Conservation (phyloP, 2,113 vertebrate species). For the Mohoua ochrocephala region DNA sequence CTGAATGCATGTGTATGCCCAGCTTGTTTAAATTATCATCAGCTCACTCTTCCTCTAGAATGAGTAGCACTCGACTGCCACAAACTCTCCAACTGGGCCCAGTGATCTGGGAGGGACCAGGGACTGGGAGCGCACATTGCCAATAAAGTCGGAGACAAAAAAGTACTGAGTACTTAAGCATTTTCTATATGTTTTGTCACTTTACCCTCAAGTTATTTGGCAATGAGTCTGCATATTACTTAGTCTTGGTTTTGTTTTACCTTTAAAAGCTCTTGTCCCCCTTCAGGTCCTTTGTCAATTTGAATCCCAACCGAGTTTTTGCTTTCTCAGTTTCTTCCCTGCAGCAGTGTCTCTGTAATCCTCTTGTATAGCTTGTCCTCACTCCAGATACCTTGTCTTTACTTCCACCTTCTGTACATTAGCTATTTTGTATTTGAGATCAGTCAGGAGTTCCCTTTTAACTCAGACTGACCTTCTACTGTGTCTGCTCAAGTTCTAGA, state of each 20-base stretch:
- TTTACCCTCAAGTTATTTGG: not conserved
- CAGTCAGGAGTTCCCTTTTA: rapidly evolving
- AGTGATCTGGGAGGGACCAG: not conserved
- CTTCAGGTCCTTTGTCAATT: not conserved
- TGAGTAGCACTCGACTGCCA: not conserved
- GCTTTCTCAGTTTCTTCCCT: not conserved
- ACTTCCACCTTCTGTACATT: not conserved
- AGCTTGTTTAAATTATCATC: not conserved
- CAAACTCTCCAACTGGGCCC: not conserved
- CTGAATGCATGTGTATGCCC: not conserved
- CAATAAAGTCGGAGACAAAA: not conserved
- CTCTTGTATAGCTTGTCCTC: not conserved
- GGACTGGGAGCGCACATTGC: not conserved
- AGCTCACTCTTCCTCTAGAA: not conserved
- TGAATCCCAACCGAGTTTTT: not conserved
- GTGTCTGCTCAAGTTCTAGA: not conserved
- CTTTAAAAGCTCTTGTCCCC: not conserved
- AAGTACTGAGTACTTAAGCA: not conserved
- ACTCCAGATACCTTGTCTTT: not conserved
- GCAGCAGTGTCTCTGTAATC: not conserved
- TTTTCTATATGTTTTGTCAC: not conserved
- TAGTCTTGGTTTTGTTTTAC: not conserved
- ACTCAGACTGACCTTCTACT: not conserved
- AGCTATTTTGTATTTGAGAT: not conserved
- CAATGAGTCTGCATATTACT: not conserved